A percentile compares a stretch with the other conserved stretches of the same genome.
phyloP scores from a whole-genome alignment of 2,113 vertebrate genomes.

The Physeter macrocephalus region DNA sequence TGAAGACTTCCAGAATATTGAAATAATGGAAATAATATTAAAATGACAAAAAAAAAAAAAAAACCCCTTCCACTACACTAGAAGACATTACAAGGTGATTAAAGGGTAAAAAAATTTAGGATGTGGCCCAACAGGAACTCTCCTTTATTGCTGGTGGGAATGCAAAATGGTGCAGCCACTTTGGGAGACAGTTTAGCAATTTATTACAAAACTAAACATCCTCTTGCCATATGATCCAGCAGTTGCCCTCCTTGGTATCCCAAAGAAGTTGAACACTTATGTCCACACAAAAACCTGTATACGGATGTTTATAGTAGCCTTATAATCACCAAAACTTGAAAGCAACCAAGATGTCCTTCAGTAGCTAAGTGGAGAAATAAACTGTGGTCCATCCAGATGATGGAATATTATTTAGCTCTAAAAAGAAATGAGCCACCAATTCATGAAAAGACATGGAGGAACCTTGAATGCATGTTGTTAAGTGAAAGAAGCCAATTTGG shows the following conservation, averaged over 20 bases:
- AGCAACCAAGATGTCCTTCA: not conserved
- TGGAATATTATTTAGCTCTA: not conserved
- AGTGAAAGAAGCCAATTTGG: not conserved
- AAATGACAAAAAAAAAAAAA: not conserved
- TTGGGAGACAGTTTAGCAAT: not conserved
- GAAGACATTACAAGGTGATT: not conserved
- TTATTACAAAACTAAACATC: not conserved
- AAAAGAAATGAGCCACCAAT: not conserved
- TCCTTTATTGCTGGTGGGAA: not conserved
- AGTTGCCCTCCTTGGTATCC: not conserved
- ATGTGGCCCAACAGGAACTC: too few relatives aligned
- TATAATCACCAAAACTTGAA: not conserved
- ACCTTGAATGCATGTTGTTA: not conserved
- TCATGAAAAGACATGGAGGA: not conserved
- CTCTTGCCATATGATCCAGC: not conserved
- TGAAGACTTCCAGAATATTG: not conserved
- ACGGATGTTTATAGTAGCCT: not conserved
- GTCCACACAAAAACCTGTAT: not conserved
- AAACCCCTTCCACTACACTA: fast-evolving
- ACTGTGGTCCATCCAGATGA: not conserved
- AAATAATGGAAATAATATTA: not conserved
- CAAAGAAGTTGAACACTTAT: not conserved
- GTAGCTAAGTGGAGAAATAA: not conserved
- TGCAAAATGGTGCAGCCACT: not conserved
- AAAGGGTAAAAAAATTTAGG: not conserved